phyloP scores from a whole-genome alignment of 2,113 vertebrate species.

The Rhinopithecus roxellana region DNA sequence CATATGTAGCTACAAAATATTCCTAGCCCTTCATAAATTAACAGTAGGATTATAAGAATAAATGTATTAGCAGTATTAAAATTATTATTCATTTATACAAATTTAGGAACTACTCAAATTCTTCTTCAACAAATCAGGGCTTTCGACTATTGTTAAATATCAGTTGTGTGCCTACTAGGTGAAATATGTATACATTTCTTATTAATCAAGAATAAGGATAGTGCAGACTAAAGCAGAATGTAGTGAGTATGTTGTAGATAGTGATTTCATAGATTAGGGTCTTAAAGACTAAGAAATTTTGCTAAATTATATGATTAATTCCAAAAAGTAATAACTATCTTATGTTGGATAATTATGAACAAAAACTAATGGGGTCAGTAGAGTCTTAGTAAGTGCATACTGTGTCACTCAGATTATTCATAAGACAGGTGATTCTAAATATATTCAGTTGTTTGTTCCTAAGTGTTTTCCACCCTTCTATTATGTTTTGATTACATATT shows the following conservation, averaged over 20 bases:
- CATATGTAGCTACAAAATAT: background rate
- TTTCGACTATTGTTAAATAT: background rate
- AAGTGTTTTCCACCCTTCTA: background rate
- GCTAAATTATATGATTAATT: background rate
- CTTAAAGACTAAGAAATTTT: conserved; percentile 19
- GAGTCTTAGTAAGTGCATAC: background rate
- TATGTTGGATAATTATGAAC: background rate
- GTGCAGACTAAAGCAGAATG: background rate
- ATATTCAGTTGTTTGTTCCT: background rate
- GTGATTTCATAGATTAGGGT: background rate
- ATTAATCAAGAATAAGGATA: background rate
- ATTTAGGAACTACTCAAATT: background rate
- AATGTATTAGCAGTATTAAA: background rate
- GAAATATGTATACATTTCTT: background rate
- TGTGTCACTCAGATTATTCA: background rate
- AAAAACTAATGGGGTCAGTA: background rate
- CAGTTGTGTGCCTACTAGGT: background rate
- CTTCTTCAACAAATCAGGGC: background rate
- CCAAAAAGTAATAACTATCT: background rate
- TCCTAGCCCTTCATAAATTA: background rate
- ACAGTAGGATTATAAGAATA: background rate
- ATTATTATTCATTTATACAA: background rate
- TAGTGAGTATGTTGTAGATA: background rate
- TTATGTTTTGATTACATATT: conserved; percentile 36
- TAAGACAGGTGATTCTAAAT: background rate